A percentile compares a stretch with the other conserved stretches of the same genome.
phyloP scores from a whole-genome alignment of 2,113 vertebrate genomes.

The Orcinus orca region DNA sequence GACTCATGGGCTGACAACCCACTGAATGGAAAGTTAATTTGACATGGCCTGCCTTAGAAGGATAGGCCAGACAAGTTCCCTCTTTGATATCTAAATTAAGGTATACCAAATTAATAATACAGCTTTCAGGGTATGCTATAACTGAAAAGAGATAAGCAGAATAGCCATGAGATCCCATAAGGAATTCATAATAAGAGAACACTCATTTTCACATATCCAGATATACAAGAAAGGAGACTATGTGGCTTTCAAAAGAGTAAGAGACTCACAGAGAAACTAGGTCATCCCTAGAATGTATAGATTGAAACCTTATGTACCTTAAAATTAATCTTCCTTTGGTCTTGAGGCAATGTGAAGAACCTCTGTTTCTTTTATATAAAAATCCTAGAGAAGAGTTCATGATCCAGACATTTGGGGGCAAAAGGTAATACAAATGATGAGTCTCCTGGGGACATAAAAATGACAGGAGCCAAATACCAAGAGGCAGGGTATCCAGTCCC shows the following conservation, averaged over 20 bases:
- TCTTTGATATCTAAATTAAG: not conserved
- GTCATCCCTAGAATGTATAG: not conserved
- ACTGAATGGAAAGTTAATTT: not conserved
- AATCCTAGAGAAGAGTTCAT: not conserved
- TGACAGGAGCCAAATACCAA: not conserved
- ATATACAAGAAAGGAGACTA: not conserved
- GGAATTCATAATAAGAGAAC: not conserved
- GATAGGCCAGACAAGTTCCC: not conserved
- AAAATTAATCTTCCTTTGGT: not conserved
- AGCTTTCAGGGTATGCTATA: not conserved
- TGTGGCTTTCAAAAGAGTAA: not conserved
- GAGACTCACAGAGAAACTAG: not conserved
- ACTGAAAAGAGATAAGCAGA: not conserved
- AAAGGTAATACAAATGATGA: not conserved
- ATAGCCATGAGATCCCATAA: not conserved
- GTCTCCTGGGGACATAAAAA: not conserved
- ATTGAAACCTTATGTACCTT: not conserved
- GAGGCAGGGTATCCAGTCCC: not conserved
- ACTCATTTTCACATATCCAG: not conserved
- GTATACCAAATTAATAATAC: not conserved
- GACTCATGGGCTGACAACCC: not conserved
- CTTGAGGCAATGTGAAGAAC: not conserved
- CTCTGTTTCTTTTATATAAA: not conserved
- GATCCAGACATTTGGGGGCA: not conserved
- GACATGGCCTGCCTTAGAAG: not conserved